phyloP scores from a whole-genome alignment of 2,888 invertebrate species.

The Stratiomys singularior region DNA sequence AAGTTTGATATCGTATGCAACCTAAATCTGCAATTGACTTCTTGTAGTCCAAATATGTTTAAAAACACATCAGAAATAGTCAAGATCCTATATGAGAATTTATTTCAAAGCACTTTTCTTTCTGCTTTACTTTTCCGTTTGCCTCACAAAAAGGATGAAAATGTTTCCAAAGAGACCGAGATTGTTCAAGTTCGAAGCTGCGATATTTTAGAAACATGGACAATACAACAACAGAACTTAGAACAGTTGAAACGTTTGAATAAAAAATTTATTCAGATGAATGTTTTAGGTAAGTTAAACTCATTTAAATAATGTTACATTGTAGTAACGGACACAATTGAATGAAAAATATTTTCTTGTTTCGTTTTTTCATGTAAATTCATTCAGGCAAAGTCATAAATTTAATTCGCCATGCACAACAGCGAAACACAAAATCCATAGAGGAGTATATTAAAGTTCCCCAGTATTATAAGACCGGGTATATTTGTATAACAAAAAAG shows the following conservation, averaged over 20 bases:
- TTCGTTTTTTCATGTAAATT: constrained; percentile 30
- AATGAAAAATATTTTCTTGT: not conserved
- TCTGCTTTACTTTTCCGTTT: not conserved
- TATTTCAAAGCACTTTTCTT: no score
- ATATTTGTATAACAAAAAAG: constrained; percentile 62
- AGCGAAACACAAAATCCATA: constrained; percentile 56
- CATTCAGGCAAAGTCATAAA: constrained; percentile 63
- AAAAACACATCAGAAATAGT: no score
- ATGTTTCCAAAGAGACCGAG: constrained; percentile 54
- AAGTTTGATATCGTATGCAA: no score
- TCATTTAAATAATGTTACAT: not conserved
- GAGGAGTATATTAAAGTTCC: constrained; percentile 63
- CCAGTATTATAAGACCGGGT: constrained; percentile 64
- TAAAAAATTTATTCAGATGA: constrained; percentile 61
- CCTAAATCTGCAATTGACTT: no score
- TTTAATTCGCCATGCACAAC: constrained; percentile 62
- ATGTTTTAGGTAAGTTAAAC: constrained; percentile 61
- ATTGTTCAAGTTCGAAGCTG: constrained; percentile 59
- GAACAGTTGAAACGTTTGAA: constrained; percentile 59
- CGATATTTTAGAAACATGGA: constrained; percentile 62
- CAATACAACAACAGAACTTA: constrained; percentile 59
- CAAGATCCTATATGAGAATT: no score
- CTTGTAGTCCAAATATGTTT: no score
- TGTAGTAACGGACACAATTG: not conserved
- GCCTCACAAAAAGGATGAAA: constrained; percentile 53